These are phyloP conservation scores for Eulemur macaco DNA, from an alignment of 2,113 vertebrate species.

Conservation along the genomic window DNA sequence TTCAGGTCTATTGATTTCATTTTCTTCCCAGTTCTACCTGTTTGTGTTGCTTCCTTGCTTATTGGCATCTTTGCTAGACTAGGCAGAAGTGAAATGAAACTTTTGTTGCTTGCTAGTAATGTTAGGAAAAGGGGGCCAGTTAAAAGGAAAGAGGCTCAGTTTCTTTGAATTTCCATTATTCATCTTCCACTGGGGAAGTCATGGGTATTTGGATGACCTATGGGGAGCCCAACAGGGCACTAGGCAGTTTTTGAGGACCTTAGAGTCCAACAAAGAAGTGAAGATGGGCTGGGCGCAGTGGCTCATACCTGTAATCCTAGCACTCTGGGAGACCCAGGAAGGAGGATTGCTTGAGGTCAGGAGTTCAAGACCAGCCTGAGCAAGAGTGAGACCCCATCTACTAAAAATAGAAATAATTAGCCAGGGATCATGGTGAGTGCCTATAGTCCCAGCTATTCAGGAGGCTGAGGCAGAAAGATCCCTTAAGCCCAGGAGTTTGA, in stretches of 20 bases:
- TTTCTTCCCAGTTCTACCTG: not conserved
- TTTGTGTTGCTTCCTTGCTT: constrained; percentile 3
- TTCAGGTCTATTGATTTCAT: not conserved
- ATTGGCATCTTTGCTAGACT: not conserved
- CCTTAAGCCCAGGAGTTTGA: too few species aligned
- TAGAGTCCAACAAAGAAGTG: not conserved
- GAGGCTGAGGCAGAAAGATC: too few species aligned
- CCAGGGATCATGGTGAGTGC: too few species aligned
- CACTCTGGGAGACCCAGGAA: too few species aligned
- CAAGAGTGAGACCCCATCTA: too few species aligned
- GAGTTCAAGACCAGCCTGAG: too few species aligned
- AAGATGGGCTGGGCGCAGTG: not conserved
- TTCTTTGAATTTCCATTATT: not conserved
- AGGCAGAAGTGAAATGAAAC: not conserved
- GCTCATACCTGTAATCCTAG: too few species aligned
- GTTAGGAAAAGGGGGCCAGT: not conserved
- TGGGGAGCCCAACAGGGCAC: not conserved
- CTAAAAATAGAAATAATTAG: too few species aligned
- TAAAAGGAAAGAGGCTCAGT: not conserved
- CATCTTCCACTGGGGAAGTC: not conserved
- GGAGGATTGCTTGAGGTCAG: too few species aligned
- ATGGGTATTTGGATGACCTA: not conserved
- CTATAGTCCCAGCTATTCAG: too few species aligned
- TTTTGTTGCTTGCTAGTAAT: not conserved
- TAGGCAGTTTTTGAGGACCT: not conserved